Evolutionary conservation across 2,113 vertebrate species (phyloP).

Genomic region (Reinhardtius hippoglossoides): DNA sequence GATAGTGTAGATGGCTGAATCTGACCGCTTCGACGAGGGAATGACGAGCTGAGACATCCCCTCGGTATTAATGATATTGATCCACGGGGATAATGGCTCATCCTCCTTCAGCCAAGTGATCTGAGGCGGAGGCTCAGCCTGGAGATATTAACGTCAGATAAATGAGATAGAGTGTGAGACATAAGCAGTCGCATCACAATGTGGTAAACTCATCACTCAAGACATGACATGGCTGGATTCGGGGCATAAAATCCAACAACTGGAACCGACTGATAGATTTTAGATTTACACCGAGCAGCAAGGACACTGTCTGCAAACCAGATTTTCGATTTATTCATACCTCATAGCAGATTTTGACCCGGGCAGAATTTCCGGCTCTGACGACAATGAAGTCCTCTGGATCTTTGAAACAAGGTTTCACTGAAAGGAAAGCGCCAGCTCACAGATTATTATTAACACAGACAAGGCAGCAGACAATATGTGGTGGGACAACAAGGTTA

Average conservation of each 20-base stretch:
- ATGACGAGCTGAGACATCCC: constrained; percentile 86
- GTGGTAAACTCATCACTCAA: constrained; percentile 10
- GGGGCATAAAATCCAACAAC: not conserved
- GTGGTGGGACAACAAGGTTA: not conserved
- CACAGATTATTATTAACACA: constrained; percentile 6
- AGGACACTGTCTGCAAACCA: not conserved
- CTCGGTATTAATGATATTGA: constrained; percentile 74
- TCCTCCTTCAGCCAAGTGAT: constrained; percentile 89
- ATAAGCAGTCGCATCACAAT: not conserved
- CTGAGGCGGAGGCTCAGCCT: constrained; percentile 85
- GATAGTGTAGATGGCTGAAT: constrained; percentile 86
- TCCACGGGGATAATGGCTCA: constrained; percentile 78
- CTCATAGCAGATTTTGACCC: constrained; percentile 86
- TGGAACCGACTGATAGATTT: not conserved
- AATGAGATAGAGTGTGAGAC: constrained; percentile 2
- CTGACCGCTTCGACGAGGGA: constrained; percentile 79
- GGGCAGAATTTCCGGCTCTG: constrained; percentile 84
- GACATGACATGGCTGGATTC: constrained; percentile 12
- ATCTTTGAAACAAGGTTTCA: constrained; percentile 84
- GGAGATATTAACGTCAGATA: constrained; percentile 27
- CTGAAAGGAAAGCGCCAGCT: constrained; percentile 71
- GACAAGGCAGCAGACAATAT: not conserved
- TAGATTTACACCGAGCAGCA: not conserved
- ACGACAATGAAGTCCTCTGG: constrained; percentile 82
- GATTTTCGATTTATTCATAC: constrained; percentile 68